Evolutionary conservation across 2,797 vertebrate genomes (phyloP), one percentile per base, ranked within the genome.

Genomic region (Alosa sapidissima): DNA sequence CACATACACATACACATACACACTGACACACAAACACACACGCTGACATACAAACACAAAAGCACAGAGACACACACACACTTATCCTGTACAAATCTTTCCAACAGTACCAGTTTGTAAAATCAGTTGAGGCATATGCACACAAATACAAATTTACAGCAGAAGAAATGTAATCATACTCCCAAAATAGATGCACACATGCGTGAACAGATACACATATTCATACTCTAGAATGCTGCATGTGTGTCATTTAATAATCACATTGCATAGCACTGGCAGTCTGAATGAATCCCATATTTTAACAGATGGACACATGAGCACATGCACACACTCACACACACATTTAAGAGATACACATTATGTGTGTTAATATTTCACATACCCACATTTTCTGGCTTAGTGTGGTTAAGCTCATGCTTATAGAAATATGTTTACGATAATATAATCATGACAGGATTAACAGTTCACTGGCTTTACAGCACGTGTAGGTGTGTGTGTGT

Each of bases 381-480:
- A 28, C 36, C 41, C 33, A 72, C 33, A 75, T 41, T 75, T 75
- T 75, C 33, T 41, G 68, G 68, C 68, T 75, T 72, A 41, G 68
- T 41, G 68, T 72, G 28, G 5, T 72, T 72, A 72, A 72, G 33
- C 33, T 72, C 16, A 72, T 5, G 33, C 13, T 41, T 75, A 75
- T 75, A 75, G 33, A 13, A 75, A 75, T 75, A 75, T 75, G 68
- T 75, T 75, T 75, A 45, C 13, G 1, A 75, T 75, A 41, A 75
- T 75, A 75, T 75, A 75, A 75, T 75, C 68, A 75, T 75, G 68
- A 75, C 11, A 19, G 68, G 68, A 75, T 75, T 75, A 75, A 41
- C 68, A 75, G 68, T 16, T 75, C 68, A 41, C 36, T 19, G 68
- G 68, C 14, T 75, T 41, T 75, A 16, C 28, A 33, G 28, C n/a